A percentile compares a stretch with the other conserved stretches of the same genome.
phyloP scores from a whole-genome alignment of 2,797 vertebrate genomes.

The Anas bahamensis region DNA sequence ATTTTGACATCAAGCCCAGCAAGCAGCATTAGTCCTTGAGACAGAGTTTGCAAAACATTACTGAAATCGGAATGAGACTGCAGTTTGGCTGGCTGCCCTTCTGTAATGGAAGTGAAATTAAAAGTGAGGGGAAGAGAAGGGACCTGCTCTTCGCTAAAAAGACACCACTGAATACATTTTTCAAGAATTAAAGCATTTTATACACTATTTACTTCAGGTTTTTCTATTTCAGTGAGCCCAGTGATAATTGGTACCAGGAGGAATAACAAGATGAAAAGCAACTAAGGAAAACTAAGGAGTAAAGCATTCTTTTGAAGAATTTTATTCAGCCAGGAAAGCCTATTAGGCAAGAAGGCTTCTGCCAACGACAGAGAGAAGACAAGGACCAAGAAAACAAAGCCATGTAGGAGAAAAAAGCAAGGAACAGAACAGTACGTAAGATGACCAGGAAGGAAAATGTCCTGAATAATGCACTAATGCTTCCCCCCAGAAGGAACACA shows the following conservation, averaged over 20 bases:
- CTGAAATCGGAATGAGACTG: slow-evolving; percentile 67
- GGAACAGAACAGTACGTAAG: accelerated
- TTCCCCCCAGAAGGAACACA: not conserved
- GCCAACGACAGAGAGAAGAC: not conserved
- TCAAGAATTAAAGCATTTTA: slow-evolving; percentile 6
- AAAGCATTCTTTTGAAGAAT: not conserved
- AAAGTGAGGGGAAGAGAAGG: slow-evolving; percentile 32
- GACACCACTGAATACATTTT: not conserved
- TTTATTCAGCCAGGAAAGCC: slow-evolving; percentile 13
- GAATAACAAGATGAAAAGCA: not conserved
- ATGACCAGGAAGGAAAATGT: not conserved
- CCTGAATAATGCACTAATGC: not conserved
- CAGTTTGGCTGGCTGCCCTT: slow-evolving; percentile 63
- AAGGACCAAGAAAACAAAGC: not conserved
- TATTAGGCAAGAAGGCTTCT: not conserved
- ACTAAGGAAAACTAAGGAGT: not conserved
- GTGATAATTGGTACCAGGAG: not conserved
- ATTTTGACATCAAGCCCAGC: slow-evolving; percentile 40
- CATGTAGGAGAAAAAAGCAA: not conserved
- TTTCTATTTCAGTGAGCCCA: not conserved
- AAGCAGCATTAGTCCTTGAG: slow-evolving; percentile 50
- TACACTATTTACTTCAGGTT: not conserved
- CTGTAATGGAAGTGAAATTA: slow-evolving; percentile 53
- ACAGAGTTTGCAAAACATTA: slow-evolving; percentile 58
- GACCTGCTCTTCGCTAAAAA: slow-evolving; percentile 1